Percentiles rank a stretch among this genome's conserved stretches.
These are phyloP conservation scores for Caenorhabditis sp. DNA, from an alignment of 2,888 invertebrate genomes.

Conservation along the genomic window DNA sequence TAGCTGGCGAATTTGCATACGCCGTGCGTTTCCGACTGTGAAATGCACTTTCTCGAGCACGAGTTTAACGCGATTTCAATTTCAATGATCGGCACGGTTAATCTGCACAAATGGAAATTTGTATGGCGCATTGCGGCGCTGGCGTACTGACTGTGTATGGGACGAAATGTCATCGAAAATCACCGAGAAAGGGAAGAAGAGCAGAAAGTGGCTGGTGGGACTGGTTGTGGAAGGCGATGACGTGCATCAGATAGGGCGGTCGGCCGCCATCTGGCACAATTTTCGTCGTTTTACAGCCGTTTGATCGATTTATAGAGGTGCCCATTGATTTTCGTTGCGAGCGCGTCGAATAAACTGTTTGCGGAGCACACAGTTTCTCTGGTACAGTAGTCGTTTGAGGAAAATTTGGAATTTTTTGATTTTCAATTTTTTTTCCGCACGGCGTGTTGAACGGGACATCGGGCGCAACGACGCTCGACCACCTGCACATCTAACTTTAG, in stretches of 20 bases:
- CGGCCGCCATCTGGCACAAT: background rate
- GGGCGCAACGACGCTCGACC: too few relatives aligned
- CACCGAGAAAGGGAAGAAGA: constrained; percentile 25
- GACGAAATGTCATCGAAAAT: constrained; percentile 14
- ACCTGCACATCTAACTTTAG: too few relatives aligned
- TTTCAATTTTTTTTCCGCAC: too few relatives aligned
- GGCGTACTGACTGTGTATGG: constrained; percentile 11
- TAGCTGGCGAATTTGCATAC: constrained; percentile 28
- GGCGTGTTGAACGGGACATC: too few relatives aligned
- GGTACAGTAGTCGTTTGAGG: too few relatives aligned
- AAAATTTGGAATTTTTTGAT: too few relatives aligned
- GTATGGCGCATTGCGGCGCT: constrained; percentile 43
- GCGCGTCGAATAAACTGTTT: too few relatives aligned
- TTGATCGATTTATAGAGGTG: background rate
- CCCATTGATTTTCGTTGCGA: too few relatives aligned
- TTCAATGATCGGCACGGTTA: constrained; percentile 32
- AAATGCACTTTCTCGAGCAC: constrained; percentile 57
- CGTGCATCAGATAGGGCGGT: background rate
- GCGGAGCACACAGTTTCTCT: too few relatives aligned
- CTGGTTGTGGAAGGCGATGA: background rate
- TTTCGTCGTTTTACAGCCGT: background rate
- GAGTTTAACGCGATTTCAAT: constrained; percentile 22
- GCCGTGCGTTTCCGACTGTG: constrained; percentile 4
- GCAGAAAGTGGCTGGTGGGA: constrained; percentile 27
- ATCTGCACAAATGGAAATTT: constrained; percentile 44